A percentile compares a stretch with the other conserved stretches of the same genome.
Evolutionary conservation across 2,797 vertebrate species (phyloP).

Genomic region (Spinibarbus caldwelli): DNA sequence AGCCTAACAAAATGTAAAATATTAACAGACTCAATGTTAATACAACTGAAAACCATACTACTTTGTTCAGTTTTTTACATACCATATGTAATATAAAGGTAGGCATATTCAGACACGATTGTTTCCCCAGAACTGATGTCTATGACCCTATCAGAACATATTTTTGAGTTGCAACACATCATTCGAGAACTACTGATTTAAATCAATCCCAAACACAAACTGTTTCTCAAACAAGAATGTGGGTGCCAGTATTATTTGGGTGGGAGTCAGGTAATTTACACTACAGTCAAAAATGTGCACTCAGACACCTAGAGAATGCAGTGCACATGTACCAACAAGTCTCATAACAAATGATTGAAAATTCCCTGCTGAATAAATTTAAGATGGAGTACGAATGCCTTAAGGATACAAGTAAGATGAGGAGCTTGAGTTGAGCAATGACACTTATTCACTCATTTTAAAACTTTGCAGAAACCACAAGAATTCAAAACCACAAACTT

Average conservation of each 20-base stretch:
- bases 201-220: background rate
- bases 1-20: background rate
- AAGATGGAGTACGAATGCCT: conserved; percentile 1
- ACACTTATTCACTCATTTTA: background rate
- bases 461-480: conserved; percentile 4
- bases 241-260: background rate
- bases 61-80: background rate
- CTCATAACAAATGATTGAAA: conserved; percentile 23
- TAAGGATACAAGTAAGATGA: background rate
- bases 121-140: background rate
- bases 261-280: conserved; percentile 27
- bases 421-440: conserved; percentile 6
- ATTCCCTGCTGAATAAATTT: conserved; percentile 43
- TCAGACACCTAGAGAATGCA: conserved; percentile 30
- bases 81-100: background rate
- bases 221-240: background rate
- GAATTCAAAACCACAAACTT: conserved; percentile 1
- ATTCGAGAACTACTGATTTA: background rate
- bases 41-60: background rate
- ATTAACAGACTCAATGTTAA: background rate
- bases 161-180: background rate
- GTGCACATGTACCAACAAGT: conserved; percentile 42
- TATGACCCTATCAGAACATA: background rate
- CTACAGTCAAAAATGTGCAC: conserved; percentile 28
- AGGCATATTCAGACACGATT: background rate